Conservation (phyloP, 2,797 vertebrate species). For the Silurus aristotelis region DNA sequence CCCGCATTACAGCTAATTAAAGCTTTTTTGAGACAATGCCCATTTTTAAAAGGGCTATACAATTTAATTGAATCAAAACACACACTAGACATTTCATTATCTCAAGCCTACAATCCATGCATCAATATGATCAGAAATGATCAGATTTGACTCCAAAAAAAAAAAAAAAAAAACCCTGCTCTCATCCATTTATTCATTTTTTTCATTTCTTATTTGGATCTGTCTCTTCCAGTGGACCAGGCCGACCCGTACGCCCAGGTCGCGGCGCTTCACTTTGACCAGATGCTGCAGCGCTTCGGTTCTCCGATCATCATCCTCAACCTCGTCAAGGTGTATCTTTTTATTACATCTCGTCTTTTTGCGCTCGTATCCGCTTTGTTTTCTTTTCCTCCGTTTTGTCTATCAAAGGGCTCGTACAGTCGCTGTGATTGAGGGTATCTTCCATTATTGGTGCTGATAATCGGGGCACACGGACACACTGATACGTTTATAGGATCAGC, state of each 20-base stretch:
- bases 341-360: not conserved
- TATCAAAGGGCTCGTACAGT: not conserved
- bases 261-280: slow-evolving; percentile 95
- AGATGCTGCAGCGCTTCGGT: slow-evolving; percentile 98
- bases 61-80: no score
- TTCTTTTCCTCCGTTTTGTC: not conserved
- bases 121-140: no score
- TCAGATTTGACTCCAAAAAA: no score
- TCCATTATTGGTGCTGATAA: not conserved
- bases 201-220: not conserved
- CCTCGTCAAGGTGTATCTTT: slow-evolving; percentile 71
- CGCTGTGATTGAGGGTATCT: not conserved
- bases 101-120: no score
- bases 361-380: not conserved
- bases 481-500: not conserved
- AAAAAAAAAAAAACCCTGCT: no score
- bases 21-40: no score
- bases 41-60: no score
- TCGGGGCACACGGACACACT: slow-evolving; percentile 19
- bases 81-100: no score
- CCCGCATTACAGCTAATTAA: no score
- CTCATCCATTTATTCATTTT: not conserved
- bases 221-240: slow-evolving; percentile 85
- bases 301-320: slow-evolving; percentile 98
- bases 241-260: slow-evolving; percentile 93